These are phyloP conservation scores for Pseudococcus jackbeardsleyi DNA, from an alignment of 2,888 invertebrate species.

Conservation along the genomic window DNA sequence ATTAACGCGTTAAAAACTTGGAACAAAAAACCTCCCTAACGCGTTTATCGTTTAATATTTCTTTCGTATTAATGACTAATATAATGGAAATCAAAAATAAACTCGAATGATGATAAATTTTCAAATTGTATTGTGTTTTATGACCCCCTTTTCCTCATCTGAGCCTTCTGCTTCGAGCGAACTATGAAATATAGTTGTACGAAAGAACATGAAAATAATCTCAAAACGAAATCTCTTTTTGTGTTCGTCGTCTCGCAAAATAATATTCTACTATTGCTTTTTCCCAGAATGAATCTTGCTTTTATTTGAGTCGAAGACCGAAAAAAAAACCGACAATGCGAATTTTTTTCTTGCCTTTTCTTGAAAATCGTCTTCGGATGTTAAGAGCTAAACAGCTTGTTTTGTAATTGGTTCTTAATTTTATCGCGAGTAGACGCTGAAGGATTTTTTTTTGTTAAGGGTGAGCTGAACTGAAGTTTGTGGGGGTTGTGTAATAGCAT, in stretches of 20 bases:
- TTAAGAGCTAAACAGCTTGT: constrained; percentile 13
- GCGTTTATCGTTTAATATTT: not conserved
- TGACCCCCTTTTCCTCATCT: not conserved
- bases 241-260: not conserved
- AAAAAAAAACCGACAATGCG: constrained; percentile 1
- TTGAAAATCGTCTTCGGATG: not conserved
- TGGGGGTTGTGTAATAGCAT: not conserved
- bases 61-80: constrained; percentile 21
- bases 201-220: constrained; percentile 11
- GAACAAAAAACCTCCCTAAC: not conserved
- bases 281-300: not conserved
- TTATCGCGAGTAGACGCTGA: not conserved
- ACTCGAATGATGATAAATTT: not conserved
- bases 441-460: not conserved
- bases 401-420: constrained; percentile 39
- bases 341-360: not conserved
- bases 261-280: constrained; percentile 25
- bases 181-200: not conserved
- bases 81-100: constrained; percentile 6
- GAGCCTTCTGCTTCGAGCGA: not conserved
- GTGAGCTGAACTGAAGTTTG: not conserved
- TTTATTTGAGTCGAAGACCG: not conserved
- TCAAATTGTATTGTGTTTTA: constrained; percentile 6
- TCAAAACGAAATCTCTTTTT: not conserved
- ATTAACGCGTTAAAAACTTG: constrained; percentile 17